Evolutionary conservation across 2,797 vertebrate species (phyloP).

Genomic region (Myripristis murdjan): DNA sequence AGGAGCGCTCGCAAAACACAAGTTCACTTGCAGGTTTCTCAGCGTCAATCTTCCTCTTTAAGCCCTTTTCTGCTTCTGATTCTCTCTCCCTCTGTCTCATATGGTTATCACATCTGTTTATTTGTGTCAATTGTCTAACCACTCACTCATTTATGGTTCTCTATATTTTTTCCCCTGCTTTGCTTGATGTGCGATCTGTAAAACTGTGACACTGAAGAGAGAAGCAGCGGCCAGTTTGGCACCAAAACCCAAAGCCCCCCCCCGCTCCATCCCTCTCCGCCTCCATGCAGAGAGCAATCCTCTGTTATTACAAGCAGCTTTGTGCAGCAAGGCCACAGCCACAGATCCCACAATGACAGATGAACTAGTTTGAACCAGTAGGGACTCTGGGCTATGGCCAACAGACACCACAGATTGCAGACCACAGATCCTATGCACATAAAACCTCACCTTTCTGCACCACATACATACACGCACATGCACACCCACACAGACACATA

Average conservation of each 20-base stretch:
- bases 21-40: slow-evolving; percentile 39
- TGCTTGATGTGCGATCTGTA: not conserved
- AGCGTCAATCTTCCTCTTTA: slow-evolving; percentile 30
- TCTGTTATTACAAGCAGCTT: slow-evolving; percentile 69
- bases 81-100: not conserved
- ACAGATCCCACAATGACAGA: slow-evolving; percentile 64
- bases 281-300: slow-evolving; percentile 31
- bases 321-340: slow-evolving; percentile 56
- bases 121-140: slow-evolving; percentile 7
- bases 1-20: slow-evolving; percentile 50
- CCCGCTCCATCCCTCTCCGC: not conserved
- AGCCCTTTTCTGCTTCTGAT: slow-evolving; percentile 30
- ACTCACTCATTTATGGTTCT: not conserved
- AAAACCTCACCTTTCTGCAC: slow-evolving; percentile 14
- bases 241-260: slow-evolving; percentile 23
- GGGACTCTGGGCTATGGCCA: slow-evolving; percentile 44
- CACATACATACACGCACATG: not conserved
- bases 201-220: slow-evolving; percentile 25
- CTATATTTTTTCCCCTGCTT: not conserved
- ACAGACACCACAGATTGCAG: slow-evolving; percentile 42
- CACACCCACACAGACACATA: slow-evolving; percentile 1
- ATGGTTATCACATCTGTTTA: not conserved
- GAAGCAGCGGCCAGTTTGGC: slow-evolving; percentile 1
- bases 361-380: slow-evolving; percentile 71
- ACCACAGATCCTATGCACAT: slow-evolving; percentile 48